Evolutionary conservation across 2,113 vertebrate species (phyloP), one percentile per base, ranked within the genome.

Genomic region (Indicator maculatus): DNA sequence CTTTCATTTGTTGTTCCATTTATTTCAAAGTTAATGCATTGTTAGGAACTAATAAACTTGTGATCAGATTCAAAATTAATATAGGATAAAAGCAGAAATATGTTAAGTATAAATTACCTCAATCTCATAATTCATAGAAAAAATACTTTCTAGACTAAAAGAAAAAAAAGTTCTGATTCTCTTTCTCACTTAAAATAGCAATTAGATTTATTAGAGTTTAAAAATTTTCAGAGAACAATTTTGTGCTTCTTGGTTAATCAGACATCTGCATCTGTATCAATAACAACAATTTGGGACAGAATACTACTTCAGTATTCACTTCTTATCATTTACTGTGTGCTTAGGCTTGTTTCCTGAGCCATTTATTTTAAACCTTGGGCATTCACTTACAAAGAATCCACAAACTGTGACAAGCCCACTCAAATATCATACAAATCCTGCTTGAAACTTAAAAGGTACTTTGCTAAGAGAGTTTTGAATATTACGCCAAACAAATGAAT

Each of bases 41-140:
- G 5, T 33, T 72, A 33, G 38, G 16, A 80, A 61, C 50, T 70
- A 88, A 75, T 86, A 24, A 85, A 84, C 86, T 94, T 45, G 30
- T 9, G 95, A 88, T 85, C 36, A 86, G 41, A 84, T 87, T 87
- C 33, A 94, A 96, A 96, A 94, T 39, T 95, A 82, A 89, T n/a
- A 95, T 96, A 95, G 60, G 36, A 89, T 93, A 96, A 96, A 94
- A 63, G 12, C 19, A 96, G 19, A 86, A 88, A 95, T 95, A 45
- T 56, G 15, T 75, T 31, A 90, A 93, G 20, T 85, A 94, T 85
- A 96, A 96, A 96, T 95, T 95, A 79, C 24, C 90, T 93, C 83
- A 80, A 64, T 55, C 59, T 92, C 63, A 81, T 56, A 59, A 79
- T 86, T 86, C 23, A 55, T 8, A 12, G 9, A 45, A 60, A 39